Evolutionary conservation across 2,113 vertebrate species (phyloP).

Genomic region (Pelusios castaneus): DNA sequence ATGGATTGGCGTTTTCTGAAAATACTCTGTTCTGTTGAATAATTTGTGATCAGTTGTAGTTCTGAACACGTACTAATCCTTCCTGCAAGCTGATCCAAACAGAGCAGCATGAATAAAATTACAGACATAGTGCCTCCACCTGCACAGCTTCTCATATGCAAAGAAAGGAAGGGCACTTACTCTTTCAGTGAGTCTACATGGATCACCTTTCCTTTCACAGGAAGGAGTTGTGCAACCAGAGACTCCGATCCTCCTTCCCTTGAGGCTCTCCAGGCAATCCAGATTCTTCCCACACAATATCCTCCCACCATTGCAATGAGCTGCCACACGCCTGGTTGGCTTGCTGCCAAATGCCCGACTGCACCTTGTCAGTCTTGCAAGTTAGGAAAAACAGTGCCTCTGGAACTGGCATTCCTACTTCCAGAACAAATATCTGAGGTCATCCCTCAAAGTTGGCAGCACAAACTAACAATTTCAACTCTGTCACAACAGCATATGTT

Average conservation of each 20-base stretch:
- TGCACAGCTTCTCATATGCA: not conserved
- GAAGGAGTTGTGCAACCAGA: not conserved
- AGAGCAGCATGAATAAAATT: not conserved
- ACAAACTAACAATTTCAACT: not conserved
- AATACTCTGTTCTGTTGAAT: not conserved
- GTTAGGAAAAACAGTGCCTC: not conserved
- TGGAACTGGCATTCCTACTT: not conserved
- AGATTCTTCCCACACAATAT: not conserved
- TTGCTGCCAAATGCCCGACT: not conserved
- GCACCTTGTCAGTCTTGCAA: rapidly evolving
- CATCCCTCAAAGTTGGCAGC: not conserved
- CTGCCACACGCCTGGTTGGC: not conserved
- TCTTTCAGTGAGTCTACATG: rapidly evolving
- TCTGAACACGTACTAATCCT: constrained; percentile 2
- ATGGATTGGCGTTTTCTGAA: not conserved
- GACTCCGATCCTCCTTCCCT: not conserved
- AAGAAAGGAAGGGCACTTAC: not conserved
- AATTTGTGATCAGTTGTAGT: not conserved
- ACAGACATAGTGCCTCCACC: not conserved
- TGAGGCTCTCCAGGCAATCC: not conserved
- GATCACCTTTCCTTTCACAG: not conserved
- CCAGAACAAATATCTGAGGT: not conserved
- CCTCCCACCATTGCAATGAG: not conserved
- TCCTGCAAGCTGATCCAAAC: not conserved
- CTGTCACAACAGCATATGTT: not conserved